A percentile compares a stretch with the other conserved stretches of the same genome.
phyloP scores from a whole-genome alignment of 2,888 invertebrate genomes.

The Agriotes lineatus region DNA sequence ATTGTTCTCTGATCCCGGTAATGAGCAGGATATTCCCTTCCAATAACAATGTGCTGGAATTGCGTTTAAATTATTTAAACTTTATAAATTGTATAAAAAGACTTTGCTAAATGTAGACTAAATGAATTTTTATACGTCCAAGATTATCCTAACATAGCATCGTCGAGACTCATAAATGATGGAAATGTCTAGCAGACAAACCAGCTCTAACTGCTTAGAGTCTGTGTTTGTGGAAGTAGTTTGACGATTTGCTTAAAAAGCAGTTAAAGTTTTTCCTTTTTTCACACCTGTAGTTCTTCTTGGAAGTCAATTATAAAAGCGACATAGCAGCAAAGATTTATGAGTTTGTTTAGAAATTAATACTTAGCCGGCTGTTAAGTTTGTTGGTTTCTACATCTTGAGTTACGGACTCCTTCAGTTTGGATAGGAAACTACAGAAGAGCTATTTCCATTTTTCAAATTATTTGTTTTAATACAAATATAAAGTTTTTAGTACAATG shows the following conservation, averaged over 20 bases:
- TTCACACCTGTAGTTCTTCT: conserved; percentile 59
- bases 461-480: too few relatives aligned
- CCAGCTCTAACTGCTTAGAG: conserved; percentile 22
- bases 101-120: background rate
- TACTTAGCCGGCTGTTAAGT: conserved; percentile 38
- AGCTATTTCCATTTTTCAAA: too few relatives aligned
- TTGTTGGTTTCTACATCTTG: conserved; percentile 17
- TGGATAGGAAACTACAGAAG: too few relatives aligned
- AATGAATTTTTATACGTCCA: too few relatives aligned
- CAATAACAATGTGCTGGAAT: too few relatives aligned
- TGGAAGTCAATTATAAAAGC: conserved; percentile 55
- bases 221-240: conserved; percentile 56
- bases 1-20: background rate
- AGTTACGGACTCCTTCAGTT: too few relatives aligned
- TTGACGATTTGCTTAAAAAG: conserved; percentile 57
- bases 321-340: conserved; percentile 53
- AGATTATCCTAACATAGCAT: too few relatives aligned
- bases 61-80: too few relatives aligned
- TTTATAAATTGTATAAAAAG: too few relatives aligned
- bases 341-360: conserved; percentile 54
- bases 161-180: too few relatives aligned
- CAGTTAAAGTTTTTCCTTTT: conserved; percentile 54
- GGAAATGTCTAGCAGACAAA: conserved; percentile 21
- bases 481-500: too few relatives aligned
- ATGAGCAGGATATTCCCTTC: background rate